These are phyloP conservation scores for Electrona antarctica DNA, from an alignment of 2,113 vertebrate species.

Conservation along the genomic window DNA sequence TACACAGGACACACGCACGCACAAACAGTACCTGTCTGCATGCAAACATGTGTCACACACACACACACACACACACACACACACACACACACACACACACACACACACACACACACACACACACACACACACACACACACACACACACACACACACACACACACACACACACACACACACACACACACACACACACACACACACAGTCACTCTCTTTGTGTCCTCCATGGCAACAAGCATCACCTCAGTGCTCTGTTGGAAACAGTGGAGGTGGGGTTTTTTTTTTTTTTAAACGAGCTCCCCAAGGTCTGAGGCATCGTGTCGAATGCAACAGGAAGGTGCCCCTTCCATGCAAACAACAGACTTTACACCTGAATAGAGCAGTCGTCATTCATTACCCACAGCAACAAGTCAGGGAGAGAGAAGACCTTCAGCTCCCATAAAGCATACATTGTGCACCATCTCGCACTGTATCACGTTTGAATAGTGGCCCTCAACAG, in stretches of 20 bases:
- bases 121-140: constrained; percentile 35
- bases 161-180: constrained; percentile 7
- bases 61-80: constrained; percentile 47
- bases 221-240: constrained; percentile 66
- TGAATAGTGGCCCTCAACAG: constrained; percentile 53
- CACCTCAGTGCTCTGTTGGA: constrained; percentile 50
- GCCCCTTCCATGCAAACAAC: constrained; percentile 51
- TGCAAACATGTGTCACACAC: constrained; percentile 27
- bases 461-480: constrained; percentile 36
- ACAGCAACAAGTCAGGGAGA: constrained; percentile 40
- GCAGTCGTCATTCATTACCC: constrained; percentile 60
- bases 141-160: constrained; percentile 32
- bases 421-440: constrained; percentile 55
- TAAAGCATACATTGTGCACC: constrained; percentile 19
- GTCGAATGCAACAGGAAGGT: constrained; percentile 57
- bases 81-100: constrained; percentile 35
- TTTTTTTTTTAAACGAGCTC: constrained; percentile 67
- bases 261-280: constrained; percentile 58
- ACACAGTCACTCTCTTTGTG: constrained; percentile 35
- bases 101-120: constrained; percentile 34
- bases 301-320: constrained; percentile 65
- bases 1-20: constrained; percentile 30
- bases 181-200: constrained; percentile 3
- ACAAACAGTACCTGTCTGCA: constrained; percentile 38
- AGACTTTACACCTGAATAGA: constrained; percentile 35